Percentiles rank a stretch among this genome's conserved stretches.
Conservation (phyloP, 2,113 vertebrate genomes). For the Mus musculus region DNA sequence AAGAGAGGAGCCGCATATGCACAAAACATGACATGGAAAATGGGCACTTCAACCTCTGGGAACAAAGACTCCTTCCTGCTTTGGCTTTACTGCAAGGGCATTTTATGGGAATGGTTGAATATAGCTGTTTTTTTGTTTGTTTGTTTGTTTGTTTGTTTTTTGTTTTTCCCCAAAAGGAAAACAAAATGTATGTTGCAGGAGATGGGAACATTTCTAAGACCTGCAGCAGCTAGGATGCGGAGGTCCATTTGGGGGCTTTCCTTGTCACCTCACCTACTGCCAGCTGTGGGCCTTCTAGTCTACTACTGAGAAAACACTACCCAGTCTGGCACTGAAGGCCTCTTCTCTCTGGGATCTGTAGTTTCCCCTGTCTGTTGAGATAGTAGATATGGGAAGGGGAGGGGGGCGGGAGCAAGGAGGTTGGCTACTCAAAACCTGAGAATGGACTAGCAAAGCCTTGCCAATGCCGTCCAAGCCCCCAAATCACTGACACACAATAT, state of each 20-base stretch:
- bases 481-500: background rate
- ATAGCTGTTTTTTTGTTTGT: background rate
- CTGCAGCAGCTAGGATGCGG: background rate
- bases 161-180: background rate
- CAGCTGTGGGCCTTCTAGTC: background rate
- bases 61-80: background rate
- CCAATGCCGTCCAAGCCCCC: background rate
- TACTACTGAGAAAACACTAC: background rate
- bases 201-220: background rate
- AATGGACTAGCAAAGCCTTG: background rate
- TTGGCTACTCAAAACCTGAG: background rate
- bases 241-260: background rate
- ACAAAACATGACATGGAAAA: background rate
- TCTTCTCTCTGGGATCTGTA: background rate
- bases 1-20: background rate
- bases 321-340: background rate
- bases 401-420: too few species aligned
- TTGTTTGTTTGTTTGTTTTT: background rate
- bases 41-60: background rate
- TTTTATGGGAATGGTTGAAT: background rate
- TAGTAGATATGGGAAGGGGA: rapidly evolving
- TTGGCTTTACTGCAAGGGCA: background rate
- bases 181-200: background rate
- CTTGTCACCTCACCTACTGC: background rate
- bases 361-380: background rate